These are phyloP conservation scores for Galbula dea DNA, from an alignment of 2,113 vertebrate species.

Conservation along the genomic window DNA sequence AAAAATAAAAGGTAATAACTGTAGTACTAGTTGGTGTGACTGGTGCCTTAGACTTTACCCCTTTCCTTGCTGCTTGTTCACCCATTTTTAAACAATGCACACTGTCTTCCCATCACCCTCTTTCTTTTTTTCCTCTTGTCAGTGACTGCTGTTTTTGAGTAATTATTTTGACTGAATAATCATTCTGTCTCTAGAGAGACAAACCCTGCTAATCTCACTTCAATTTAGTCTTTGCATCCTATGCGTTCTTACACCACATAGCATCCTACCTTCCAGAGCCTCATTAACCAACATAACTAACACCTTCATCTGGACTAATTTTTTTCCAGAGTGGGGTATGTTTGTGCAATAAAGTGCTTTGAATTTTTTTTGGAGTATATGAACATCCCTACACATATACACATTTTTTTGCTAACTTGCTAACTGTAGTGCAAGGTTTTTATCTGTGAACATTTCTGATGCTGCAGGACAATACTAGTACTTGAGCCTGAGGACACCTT, in stretches of 20 bases:
- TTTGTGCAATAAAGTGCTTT: neutral
- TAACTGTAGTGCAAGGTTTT: neutral
- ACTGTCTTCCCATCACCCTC: neutral
- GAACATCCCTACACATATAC: neutral
- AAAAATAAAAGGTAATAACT: no score
- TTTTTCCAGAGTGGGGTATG: neutral
- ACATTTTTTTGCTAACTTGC: no score
- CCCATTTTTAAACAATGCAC: neutral
- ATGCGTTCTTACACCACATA: neutral
- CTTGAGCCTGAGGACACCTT: neutral
- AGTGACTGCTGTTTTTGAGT: neutral
- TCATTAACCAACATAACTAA: neutral
- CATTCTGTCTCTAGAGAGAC: neutral
- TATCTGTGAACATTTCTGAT: neutral
- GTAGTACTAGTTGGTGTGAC: neutral
- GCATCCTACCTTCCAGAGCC: neutral
- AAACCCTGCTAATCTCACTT: constrained; percentile 19
- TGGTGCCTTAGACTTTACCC: neutral
- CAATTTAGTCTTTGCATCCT: neutral
- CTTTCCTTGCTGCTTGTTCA: neutral
- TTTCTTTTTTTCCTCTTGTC: neutral
- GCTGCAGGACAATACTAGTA: neutral
- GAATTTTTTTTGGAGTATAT: neutral
- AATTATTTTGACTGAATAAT: constrained; percentile 11
- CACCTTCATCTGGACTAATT: neutral